phyloP scores from a whole-genome alignment of 1,140 invertebrate species.

The Orius insidiosus region DNA sequence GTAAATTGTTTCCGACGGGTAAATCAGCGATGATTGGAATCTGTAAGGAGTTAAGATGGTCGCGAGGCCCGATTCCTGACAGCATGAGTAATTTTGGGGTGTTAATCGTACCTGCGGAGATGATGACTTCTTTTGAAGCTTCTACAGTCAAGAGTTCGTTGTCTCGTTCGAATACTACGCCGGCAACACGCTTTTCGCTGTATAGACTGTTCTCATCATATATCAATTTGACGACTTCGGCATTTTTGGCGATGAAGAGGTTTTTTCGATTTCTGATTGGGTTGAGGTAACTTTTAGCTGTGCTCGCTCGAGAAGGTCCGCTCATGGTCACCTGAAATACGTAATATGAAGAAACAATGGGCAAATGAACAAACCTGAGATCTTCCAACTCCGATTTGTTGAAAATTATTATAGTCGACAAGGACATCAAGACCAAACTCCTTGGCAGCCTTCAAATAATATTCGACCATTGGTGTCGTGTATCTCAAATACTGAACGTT shows the following conservation, averaged over 20 bases:
- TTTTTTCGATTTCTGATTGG: conserved; percentile 27
- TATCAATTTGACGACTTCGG: conserved; percentile 29
- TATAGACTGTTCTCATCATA: conserved; percentile 22
- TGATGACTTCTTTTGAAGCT: conserved; percentile 47
- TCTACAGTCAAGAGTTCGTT: conserved; percentile 16
- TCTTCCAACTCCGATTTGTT: conserved; percentile 46
- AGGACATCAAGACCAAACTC: conserved; percentile 48
- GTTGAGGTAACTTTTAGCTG: conserved; percentile 34
- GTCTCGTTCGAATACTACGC: conserved; percentile 42
- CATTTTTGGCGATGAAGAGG: conserved; percentile 31
- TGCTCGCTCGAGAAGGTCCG: conserved; percentile 35
- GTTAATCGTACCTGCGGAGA: conserved; percentile 47
- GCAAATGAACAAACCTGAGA: no score
- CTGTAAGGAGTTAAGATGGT: conserved; percentile 45
- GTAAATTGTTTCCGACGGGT: conserved; percentile 58
- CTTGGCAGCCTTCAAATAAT: conserved; percentile 45
- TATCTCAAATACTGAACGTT: conserved; percentile 41
- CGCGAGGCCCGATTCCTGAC: conserved; percentile 51
- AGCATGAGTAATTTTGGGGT: conserved; percentile 51
- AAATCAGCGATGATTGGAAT: conserved; percentile 45
- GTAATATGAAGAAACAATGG: no score
- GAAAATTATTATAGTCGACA: conserved; percentile 53
- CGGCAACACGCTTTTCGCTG: conserved; percentile 38
- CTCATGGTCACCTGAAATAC: no score
- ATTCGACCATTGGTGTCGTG: conserved; percentile 36